Evolutionary conservation across 2,797 vertebrate genomes (phyloP), one percentile per base, ranked within the genome.

Genomic region (Oophaga sylvatica): DNA sequence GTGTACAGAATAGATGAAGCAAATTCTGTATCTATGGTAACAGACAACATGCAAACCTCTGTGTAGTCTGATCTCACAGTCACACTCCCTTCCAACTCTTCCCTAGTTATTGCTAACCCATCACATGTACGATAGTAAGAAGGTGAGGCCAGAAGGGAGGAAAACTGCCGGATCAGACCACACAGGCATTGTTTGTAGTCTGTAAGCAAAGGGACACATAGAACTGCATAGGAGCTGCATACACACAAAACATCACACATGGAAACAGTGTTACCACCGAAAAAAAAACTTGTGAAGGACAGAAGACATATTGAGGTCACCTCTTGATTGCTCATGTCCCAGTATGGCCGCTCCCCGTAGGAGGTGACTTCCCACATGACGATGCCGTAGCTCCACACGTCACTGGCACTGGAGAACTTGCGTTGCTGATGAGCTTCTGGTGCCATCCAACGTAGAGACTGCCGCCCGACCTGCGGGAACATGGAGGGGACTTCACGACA

Each of bases 341-440:
- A 95, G 0, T 96, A 96, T 0, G 95, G 95, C 83, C 95, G 95
- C 91, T 96, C 95, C 70, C 95, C 95, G 86, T 95, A 96, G 19
- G 95, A 96, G n/a, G 95, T 90, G 91, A 96, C 94, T 82, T 96
- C 95, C 95, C 95, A 96, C 93, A 94, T 95, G 79, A 96, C 94
- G 0, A 96, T 94, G 59, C 95, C 95, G 81, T 95, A 96, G 90
- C 95, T 96, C 95, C 95, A 96, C 79, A 96, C 94, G 0, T 96
- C 95, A 2, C 95, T 96, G 87, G 95, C 94, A 0, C 94, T 93
- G 53, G 95, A 95, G 84, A 96, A 96, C 90, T 94, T 95, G 19
- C 94, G 92, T 67, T 95, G 93, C 13, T 95, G 94, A 20, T 95
- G 95, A 90, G 95, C 95, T 85, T 96, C 95, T 0, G 95, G 95